phyloP scores from a whole-genome alignment of 37 sponge, comb jelly and placozoan genomes.

The Ephydatia muelleri region DNA sequence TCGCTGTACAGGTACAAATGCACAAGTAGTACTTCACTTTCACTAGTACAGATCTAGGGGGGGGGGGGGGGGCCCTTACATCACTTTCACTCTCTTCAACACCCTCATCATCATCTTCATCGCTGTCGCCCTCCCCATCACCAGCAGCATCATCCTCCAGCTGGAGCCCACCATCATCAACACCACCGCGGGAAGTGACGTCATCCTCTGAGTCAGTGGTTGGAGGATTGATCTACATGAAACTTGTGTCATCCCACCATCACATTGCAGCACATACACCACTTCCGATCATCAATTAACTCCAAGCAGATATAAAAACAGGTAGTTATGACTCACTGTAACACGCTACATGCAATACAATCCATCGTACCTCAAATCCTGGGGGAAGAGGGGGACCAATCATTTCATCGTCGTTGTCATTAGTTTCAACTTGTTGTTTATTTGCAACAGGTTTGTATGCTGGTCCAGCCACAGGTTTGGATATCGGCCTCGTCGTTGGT shows the following conservation, averaged over 20 bases:
- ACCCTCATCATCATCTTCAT: constrained; percentile 27
- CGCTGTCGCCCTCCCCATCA: constrained; percentile 6
- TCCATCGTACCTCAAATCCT: constrained; percentile 17
- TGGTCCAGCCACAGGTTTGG: too few species aligned
- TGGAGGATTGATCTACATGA: neutral
- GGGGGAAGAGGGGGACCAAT: constrained; percentile 73
- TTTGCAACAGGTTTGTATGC: too few species aligned
- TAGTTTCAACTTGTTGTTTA: neutral
- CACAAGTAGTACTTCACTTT: neutral
- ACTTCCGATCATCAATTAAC: too few species aligned
- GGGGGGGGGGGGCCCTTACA: constrained; percentile 11
- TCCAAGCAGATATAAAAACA: too few species aligned
- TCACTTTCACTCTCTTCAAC: constrained; percentile 29
- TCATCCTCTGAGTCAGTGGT: neutral
- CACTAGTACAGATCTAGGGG: neutral
- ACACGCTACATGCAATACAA: too few species aligned
- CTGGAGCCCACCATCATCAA: neutral
- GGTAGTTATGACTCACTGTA: neutral
- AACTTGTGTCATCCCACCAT: too few species aligned
- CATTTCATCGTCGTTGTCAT: constrained; percentile 32
- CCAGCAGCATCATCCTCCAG: neutral
- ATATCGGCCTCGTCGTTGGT: too few species aligned
- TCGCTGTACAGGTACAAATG: neutral
- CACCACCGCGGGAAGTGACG: neutral
- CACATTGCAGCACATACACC: too few species aligned